These are phyloP conservation scores for Lissocephala sabroskyi DNA, from an alignment of 2,888 invertebrate species.

Conservation along the genomic window DNA sequence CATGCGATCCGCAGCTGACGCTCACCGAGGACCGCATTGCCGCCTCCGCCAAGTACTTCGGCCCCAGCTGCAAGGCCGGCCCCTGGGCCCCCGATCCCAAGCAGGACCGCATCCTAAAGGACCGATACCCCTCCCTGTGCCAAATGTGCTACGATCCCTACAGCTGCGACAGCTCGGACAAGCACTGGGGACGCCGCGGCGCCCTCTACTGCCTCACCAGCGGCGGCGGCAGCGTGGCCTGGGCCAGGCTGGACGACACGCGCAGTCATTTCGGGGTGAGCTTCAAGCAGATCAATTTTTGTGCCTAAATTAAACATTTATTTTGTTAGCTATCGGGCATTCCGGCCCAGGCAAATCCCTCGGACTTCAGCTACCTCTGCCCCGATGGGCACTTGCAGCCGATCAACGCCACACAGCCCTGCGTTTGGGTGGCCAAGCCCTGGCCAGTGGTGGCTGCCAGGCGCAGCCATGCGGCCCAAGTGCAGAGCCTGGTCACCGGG, in stretches of 20 bases:
- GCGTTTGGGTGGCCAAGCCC: constrained; percentile 85
- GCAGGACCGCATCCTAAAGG: constrained; percentile 79
- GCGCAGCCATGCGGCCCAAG: constrained; percentile 72
- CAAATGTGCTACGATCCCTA: constrained; percentile 78
- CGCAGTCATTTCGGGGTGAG: constrained; percentile 78
- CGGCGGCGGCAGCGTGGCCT: constrained; percentile 85
- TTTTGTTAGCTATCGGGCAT: constrained; percentile 68
- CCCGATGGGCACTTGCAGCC: constrained; percentile 81
- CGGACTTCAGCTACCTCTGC: constrained; percentile 82
- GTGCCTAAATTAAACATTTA: neutral
- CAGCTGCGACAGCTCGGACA: constrained; percentile 79
- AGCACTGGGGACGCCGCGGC: constrained; percentile 88
- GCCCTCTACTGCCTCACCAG: constrained; percentile 85
- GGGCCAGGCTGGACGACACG: constrained; percentile 84
- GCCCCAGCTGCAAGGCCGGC: constrained; percentile 88
- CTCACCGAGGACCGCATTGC: constrained; percentile 85
- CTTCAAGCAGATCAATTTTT: constrained; percentile 4
- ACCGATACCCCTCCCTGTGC: constrained; percentile 81
- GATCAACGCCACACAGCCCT: constrained; percentile 76
- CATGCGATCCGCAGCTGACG: constrained; percentile 80
- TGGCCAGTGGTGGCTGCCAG: constrained; percentile 83
- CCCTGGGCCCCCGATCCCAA: constrained; percentile 82
- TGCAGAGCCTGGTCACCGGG: constrained; percentile 74
- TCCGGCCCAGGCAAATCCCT: constrained; percentile 67
- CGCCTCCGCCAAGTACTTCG: constrained; percentile 83